These are phyloP conservation scores for Periphyllus acericola DNA, from an alignment of 2,888 invertebrate genomes.

Conservation along the genomic window DNA sequence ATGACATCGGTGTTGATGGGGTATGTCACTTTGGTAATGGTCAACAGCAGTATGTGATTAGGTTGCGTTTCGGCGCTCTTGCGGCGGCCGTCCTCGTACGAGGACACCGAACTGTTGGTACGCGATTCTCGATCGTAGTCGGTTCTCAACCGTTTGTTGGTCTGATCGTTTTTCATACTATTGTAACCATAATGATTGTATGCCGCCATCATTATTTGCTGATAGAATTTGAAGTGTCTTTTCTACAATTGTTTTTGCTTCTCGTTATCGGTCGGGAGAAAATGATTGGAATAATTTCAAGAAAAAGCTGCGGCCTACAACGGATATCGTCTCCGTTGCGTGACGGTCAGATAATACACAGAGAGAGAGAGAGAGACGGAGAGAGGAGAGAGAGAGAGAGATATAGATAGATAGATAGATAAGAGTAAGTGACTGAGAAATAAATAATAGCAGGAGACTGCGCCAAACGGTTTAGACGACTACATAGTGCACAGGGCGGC, in stretches of 20 bases:
- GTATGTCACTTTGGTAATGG: slow-evolving; percentile 97
- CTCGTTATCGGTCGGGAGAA: neutral
- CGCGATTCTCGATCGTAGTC: slow-evolving; percentile 48
- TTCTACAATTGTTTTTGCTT: neutral
- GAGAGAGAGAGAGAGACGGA: neutral
- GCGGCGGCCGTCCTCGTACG: slow-evolving; percentile 55
- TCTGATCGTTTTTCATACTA: slow-evolving; percentile 53
- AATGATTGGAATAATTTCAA: neutral
- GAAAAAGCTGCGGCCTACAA: neutral
- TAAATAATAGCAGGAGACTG: neutral
- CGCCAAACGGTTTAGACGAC: slow-evolving; percentile 22
- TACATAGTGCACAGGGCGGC: slow-evolving; percentile 38
- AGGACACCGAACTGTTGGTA: slow-evolving; percentile 28
- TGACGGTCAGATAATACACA: neutral
- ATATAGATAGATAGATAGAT: too few species aligned
- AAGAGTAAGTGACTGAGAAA: too few species aligned
- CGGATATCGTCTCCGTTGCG: slow-evolving; percentile 26
- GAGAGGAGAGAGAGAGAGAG: neutral
- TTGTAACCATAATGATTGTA: slow-evolving; percentile 53
- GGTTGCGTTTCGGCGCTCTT: slow-evolving; percentile 68
- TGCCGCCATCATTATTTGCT: slow-evolving; percentile 46
- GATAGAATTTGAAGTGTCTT: neutral
- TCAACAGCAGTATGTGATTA: slow-evolving; percentile 96
- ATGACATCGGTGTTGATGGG: slow-evolving; percentile 99
- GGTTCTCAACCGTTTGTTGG: slow-evolving; percentile 54